phyloP scores from a whole-genome alignment of 2,888 invertebrate genomes.

The Caenorhabditis zanzibari region DNA sequence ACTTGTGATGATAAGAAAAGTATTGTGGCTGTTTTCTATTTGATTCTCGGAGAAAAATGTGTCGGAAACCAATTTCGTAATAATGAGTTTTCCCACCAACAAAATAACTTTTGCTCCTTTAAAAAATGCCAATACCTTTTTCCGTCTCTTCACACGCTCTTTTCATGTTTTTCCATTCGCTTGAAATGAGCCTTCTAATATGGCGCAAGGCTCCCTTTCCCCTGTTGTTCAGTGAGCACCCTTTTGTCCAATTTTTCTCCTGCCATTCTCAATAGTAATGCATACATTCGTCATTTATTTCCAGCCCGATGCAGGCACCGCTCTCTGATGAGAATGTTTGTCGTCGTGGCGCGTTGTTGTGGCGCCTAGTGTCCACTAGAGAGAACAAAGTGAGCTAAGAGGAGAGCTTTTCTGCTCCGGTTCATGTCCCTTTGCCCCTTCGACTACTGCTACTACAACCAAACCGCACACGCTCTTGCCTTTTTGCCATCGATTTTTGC shows the following conservation, averaged over 20 bases:
- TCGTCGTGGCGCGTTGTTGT: constrained; percentile 39
- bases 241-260: not conserved
- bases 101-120: not conserved
- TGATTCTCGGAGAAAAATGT: not conserved
- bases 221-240: constrained; percentile 28
- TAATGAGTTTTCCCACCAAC: not conserved
- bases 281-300: constrained; percentile 52
- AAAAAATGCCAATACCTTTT: constrained; percentile 2
- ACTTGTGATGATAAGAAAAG: constrained; percentile 1
- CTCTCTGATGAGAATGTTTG: constrained; percentile 53
- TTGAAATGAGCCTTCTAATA: constrained; percentile 41
- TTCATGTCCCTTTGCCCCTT: constrained; percentile 23
- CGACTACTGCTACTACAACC: constrained; percentile 37
- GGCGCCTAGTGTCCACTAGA: constrained; percentile 52
- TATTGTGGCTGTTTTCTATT: not conserved
- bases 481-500: constrained; percentile 56
- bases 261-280: constrained; percentile 53
- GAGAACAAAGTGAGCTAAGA: constrained; percentile 58
- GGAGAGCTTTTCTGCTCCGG: constrained; percentile 20
- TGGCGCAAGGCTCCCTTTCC: constrained; percentile 8
- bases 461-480: constrained; percentile 50
- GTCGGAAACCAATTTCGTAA: constrained; percentile 1
- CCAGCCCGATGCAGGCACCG: constrained; percentile 5
- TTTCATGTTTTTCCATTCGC: constrained; percentile 2
- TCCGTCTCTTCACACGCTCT: not conserved